Evolutionary conservation across 2,113 vertebrate genomes (phyloP), one percentile per base, ranked within the genome.

Genomic region (Burhinus oedicnemus): DNA sequence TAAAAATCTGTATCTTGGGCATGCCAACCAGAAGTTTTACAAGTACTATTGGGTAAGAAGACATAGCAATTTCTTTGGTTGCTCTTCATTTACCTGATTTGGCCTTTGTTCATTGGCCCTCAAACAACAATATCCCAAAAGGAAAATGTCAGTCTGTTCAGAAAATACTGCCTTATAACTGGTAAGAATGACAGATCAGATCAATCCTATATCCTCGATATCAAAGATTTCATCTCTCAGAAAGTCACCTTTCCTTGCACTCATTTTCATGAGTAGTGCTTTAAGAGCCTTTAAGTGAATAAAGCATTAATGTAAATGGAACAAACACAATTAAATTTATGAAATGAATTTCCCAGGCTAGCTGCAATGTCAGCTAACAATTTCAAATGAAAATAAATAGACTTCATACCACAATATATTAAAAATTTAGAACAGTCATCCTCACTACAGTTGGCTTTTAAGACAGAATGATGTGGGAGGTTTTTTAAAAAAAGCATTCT

Each of bases 341-440:
- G 19, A 93, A 95, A 88, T 79, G 1, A 93, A 89, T 92, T 97
- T 94, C 60, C 75, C 75, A 94, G 47, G 44, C 69, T 94, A 91
- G 74, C 70, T 83, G 44, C 83, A 95, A 81, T 78, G 71, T 91
- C 93, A 96, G 74, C 64, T 89, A 76, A 94, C 69, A 58, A 60
- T 49, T 95, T 92, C 76, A 89, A 85, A 89, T 96, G 54, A 95
- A 97, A 97, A 96, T 95, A 96, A 96, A 97, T 84, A 97, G 66
- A 89, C 77, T 95, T 94, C 58, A 87, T 91, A 94, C 77, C 80
- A 87, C 94, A 95, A 90, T 76, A 54, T 89, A 96, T 96, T 95
- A 93, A 95, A 97, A 95, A 91, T 92, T 92, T 86, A 93, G 29
- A 94, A 71, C 76, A 80, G 58, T 55, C 87, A 80, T 72, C 66